Evolutionary conservation across 2,888 invertebrate genomes (phyloP).

Genomic region (Drosophila infuscata): DNA sequence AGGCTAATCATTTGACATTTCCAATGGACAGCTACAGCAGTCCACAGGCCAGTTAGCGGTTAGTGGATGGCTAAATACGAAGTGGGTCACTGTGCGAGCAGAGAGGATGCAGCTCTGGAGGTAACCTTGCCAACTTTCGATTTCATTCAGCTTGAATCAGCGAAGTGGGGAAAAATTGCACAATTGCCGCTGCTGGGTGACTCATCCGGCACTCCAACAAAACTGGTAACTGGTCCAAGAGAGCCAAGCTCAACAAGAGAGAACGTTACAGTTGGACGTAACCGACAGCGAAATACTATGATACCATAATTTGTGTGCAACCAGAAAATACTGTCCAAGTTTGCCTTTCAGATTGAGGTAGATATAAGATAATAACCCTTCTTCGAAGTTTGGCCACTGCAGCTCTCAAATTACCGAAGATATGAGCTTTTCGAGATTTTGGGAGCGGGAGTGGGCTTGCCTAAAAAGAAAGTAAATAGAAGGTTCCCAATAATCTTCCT

Average conservation of each 20-base stretch:
- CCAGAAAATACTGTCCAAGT: too few relatives aligned
- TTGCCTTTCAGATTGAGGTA: too few relatives aligned
- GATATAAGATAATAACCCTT: too few relatives aligned
- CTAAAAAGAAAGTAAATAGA: too few relatives aligned
- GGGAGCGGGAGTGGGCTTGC: too few relatives aligned
- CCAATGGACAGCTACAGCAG: conserved; percentile 16
- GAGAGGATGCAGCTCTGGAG: conserved; percentile 28
- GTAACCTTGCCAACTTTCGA: conserved; percentile 72
- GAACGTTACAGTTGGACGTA: too few relatives aligned
- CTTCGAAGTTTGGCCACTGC: too few relatives aligned
- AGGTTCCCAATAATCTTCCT: too few relatives aligned
- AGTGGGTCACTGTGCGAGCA: conserved; percentile 59
- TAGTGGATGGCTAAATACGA: background rate
- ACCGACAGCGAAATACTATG: too few relatives aligned
- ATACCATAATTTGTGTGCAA: too few relatives aligned
- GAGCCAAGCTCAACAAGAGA: conserved; percentile 19
- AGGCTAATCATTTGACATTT: conserved; percentile 56
- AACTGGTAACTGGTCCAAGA: conserved; percentile 47
- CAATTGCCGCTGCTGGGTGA: conserved; percentile 56
- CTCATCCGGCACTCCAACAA: conserved; percentile 46
- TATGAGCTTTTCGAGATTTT: too few relatives aligned
- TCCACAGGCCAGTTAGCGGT: conserved; percentile 7
- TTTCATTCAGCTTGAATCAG: conserved; percentile 56
- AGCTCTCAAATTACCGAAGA: too few relatives aligned
- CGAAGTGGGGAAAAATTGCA: conserved; percentile 60